Percentiles rank a stretch among this genome's conserved stretches.
Evolutionary conservation across 2,888 invertebrate species (phyloP).

Genomic region (Unio pictorum): DNA sequence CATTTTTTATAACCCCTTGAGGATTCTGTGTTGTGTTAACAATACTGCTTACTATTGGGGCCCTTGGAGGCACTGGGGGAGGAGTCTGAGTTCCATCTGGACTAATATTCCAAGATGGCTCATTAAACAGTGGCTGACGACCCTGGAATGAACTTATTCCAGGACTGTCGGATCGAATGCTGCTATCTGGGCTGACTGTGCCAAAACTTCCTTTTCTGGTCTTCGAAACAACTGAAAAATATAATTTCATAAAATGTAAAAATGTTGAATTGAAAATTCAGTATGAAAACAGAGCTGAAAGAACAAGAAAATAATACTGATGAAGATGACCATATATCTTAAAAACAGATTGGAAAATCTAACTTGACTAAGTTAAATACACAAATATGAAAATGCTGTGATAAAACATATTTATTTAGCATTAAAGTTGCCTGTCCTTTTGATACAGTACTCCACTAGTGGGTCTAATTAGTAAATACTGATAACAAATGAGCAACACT

Average conservation of each 20-base stretch:
- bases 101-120: constrained; percentile 16
- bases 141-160: constrained; percentile 18
- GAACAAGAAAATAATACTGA: no score
- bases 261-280: no score
- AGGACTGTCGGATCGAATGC: constrained; percentile 74
- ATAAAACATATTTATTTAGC: no score
- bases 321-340: no score
- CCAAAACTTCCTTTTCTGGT: constrained; percentile 27
- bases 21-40: constrained; percentile 31
- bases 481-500: no score
- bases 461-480: no score
- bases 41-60: constrained; percentile 37
- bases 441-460: no score
- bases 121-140: constrained; percentile 8
- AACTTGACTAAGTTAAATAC: no score
- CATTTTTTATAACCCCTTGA: constrained; percentile 24
- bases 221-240: constrained; percentile 2
- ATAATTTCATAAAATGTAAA: not conserved
- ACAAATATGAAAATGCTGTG: no score
- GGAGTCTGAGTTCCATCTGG: constrained; percentile 72
- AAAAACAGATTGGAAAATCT: no score
- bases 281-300: no score
- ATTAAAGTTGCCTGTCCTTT: no score
- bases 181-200: constrained; percentile 85
- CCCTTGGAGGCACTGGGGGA: constrained; percentile 71